Percentiles rank a stretch among this genome's conserved stretches.
phyloP scores from a whole-genome alignment of 2,888 invertebrate species.

The Dermolepida albohirtum region DNA sequence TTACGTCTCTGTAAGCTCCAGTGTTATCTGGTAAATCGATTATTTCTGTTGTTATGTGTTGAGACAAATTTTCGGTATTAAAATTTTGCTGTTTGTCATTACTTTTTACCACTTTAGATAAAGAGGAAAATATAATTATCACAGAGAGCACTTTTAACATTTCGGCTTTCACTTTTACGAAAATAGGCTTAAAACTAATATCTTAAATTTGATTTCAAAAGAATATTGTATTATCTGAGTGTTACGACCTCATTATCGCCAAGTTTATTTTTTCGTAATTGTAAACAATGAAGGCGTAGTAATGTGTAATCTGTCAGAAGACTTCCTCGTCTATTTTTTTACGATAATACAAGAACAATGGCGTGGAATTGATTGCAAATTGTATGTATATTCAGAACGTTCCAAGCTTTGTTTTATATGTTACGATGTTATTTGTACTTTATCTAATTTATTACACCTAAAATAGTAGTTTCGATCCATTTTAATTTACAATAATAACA shows the following conservation, averaged over 20 bases:
- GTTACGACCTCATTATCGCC: constrained; percentile 26
- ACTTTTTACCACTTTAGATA: neutral
- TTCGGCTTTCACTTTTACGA: neutral
- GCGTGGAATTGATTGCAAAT: too few relatives aligned
- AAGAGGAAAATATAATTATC: neutral
- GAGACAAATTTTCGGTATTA: constrained; percentile 7
- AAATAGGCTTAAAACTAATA: constrained; percentile 8
- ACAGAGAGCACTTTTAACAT: neutral
- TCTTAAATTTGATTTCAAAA: neutral
- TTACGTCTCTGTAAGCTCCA: too few relatives aligned
- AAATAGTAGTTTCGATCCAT: too few relatives aligned
- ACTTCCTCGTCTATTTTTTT: too few relatives aligned
- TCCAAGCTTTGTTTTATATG: too few relatives aligned
- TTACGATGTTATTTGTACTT: too few relatives aligned
- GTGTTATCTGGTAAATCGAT: constrained; percentile 26
- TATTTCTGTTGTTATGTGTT: constrained; percentile 6
- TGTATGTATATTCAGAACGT: too few relatives aligned
- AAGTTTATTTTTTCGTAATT: neutral
- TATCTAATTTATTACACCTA: too few relatives aligned
- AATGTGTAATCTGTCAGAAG: too few relatives aligned
- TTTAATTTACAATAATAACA: too few relatives aligned
- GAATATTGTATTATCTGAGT: constrained; percentile 3
- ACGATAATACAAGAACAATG: too few relatives aligned
- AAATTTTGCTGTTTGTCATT: neutral
- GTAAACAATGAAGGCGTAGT: neutral